Evolutionary conservation across 1,140 invertebrate genomes (phyloP).

Genomic region (Phocides pigmalion): DNA sequence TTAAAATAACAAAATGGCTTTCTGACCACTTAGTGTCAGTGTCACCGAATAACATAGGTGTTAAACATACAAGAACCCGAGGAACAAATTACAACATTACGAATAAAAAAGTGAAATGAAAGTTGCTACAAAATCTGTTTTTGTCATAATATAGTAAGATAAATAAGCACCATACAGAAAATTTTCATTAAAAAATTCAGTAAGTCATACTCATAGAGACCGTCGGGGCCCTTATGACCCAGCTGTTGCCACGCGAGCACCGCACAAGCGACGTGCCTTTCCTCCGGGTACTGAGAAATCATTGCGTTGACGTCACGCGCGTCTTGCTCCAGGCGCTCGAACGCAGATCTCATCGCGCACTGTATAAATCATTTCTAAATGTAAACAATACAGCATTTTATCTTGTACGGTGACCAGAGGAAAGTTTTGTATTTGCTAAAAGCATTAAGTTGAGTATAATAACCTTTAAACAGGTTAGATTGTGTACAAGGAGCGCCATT

Average conservation of each 20-base stretch:
- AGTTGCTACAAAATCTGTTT: too few species aligned
- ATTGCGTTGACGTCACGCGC: constrained; percentile 41
- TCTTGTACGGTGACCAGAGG: background rate
- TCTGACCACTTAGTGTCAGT: too few species aligned
- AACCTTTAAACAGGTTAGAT: too few species aligned
- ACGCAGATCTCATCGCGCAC: constrained; percentile 47
- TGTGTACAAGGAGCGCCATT: too few species aligned
- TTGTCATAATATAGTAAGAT: too few species aligned
- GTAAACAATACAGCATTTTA: background rate
- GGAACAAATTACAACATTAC: too few species aligned
- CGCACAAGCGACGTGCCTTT: constrained; percentile 61
- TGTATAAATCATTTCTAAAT: constrained; percentile 33
- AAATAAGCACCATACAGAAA: too few species aligned
- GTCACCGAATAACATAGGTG: too few species aligned
- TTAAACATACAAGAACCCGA: too few species aligned
- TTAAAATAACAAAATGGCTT: too few species aligned
- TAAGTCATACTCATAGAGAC: constrained; percentile 57
- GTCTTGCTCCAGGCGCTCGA: constrained; percentile 46
- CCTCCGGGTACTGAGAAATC: constrained; percentile 46
- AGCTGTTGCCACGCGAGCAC: constrained; percentile 70
- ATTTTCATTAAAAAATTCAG: too few species aligned
- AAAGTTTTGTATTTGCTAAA: background rate
- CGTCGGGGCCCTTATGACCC: constrained; percentile 57
- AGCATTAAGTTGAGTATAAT: constrained; percentile 11
- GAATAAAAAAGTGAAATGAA: too few species aligned